phyloP scores from a whole-genome alignment of 1,140 invertebrate species.

The Dinoponera quadriceps region DNA sequence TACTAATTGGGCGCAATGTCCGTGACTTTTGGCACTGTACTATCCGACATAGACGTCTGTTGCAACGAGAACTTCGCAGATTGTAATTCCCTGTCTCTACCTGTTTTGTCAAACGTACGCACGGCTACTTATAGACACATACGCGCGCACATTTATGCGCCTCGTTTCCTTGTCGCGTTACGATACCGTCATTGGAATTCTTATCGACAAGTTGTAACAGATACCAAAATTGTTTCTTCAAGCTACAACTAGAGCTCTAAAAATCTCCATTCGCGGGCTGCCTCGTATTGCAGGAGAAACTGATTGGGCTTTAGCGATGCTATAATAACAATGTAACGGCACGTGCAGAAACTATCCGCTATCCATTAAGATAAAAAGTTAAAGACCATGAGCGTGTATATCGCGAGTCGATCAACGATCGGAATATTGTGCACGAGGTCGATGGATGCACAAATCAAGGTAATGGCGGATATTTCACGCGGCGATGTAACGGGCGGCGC shows the following conservation, averaged over 20 bases:
- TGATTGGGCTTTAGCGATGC: background rate
- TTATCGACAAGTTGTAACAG: conserved; percentile 5
- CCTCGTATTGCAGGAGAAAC: background rate
- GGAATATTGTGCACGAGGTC: conserved; percentile 58
- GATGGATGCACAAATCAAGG: conserved; percentile 78
- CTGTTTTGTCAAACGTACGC: conserved; percentile 24
- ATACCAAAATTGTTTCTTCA: background rate
- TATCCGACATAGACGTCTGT: conserved; percentile 67
- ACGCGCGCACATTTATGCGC: conserved; percentile 9
- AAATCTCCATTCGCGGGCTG: too few species aligned
- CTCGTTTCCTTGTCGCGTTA: background rate
- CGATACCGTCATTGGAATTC: background rate
- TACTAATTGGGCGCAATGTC: conserved; percentile 73
- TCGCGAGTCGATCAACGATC: conserved; percentile 20
- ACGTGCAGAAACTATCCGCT: conserved; percentile 43
- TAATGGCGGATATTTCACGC: conserved; percentile 81
- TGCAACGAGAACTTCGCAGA: conserved; percentile 69
- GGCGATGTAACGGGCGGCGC: conserved; percentile 78
- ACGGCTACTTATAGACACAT: background rate
- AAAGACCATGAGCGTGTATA: conserved; percentile 50
- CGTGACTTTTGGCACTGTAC: conserved; percentile 60
- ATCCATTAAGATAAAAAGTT: conserved; percentile 74
- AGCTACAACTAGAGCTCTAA: too few species aligned
- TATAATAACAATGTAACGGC: background rate
- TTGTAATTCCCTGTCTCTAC: conserved; percentile 69